Base-by-base conservation (phyloP, 2,888 invertebrate genomes). In the Trichogramma dendrolimi region DNA sequence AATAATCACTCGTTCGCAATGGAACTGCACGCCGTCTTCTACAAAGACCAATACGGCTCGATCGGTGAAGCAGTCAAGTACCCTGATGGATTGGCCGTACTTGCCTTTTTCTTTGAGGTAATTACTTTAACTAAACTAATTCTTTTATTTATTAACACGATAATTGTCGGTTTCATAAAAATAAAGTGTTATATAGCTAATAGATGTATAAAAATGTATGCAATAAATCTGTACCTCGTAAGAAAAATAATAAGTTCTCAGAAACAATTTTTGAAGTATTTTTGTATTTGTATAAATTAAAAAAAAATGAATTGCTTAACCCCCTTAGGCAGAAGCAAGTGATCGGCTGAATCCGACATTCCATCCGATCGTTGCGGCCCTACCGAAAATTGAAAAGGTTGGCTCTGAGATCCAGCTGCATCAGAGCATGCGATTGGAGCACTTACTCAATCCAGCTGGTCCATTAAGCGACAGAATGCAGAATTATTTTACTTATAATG, bases 401-500 rank as follows among this genome's bases (percentile, higher is more conserved):
- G 82, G 84, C 67, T 76, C 81, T 0, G 80, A 81, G 38, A 79
- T 81, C 0, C 72, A 78, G 10, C 81, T 88, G 75, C 70, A 75
- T 40, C 67, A 72, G 7, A 57, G 62, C 41, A 8, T 68, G 48
- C n/a, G 68, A 39, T 61, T 75, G 41, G 66, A 57, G 8, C 56
- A 62, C 44, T 58, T 74, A 40, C 58, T 75, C 27, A 47, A 61
- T 48, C 66, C 66, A 4, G 14, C 41, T 38, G 61, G 51, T 5
- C 55, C 63, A 48, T 69, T 83, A 81, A 0, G 70, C 51, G 55
- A 68, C 53, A 62, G 69, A 52, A 77, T 85, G 63, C 75, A 83
- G 46, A 79, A 86, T 47, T 94, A 92, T 80, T 94, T 88, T 81
- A 92, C 91, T 0, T 94, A 94, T 76, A 83, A 84, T 51, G 94